Evolutionary conservation across 2,888 invertebrate species (phyloP), one percentile per base, ranked within the genome.

Genomic region (Eubasilissa splendida): DNA sequence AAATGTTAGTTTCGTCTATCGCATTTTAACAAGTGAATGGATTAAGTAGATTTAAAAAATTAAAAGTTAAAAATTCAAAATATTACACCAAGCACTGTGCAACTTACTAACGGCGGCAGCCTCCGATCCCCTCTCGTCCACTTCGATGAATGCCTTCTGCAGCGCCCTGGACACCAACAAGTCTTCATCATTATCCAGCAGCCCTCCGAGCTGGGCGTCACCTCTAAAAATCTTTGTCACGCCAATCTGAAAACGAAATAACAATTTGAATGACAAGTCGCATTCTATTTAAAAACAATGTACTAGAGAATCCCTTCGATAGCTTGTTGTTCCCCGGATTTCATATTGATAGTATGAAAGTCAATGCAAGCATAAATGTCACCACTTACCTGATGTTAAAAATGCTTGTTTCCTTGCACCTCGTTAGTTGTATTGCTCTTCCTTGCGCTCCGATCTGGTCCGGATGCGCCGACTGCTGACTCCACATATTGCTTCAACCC

Each of bases 81-180:
- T 60, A 60, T 60, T 22, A 14, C n/a, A 31, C 60, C 8, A 12
- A 22, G n/a, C 60, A 60, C 12, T 3, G 60, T 60, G 60, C 3
- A 31, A 9, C 12, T 12, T 60, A 10, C 8, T 60, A 22, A 95
- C 96, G 4, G 96, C 95, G 63, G 96, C 94, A 0, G 96, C 95
- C 86, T 96, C 96, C 2, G 95, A 95, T 0, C 97, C 97, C 86
- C 96, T 95, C 86, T 97, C 97, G 87, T 96, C 95, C 0, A 97
- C 95, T 86, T 96, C 95, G 85, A 97, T 94, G 85, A 94, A 95
- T 0, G 96, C 95, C 87, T 97, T 97, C 86, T 97, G 97, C 0
- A 96, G 87, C 3, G 94, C 94, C 86, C 95, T 93, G 63, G 92
- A 92, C 4, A 97, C 94, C 79, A 85, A 88, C 31, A 97, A 86